Evolutionary conservation across 2,113 vertebrate genomes (phyloP), one percentile per base, ranked within the genome.

Genomic region (Anoura caudifer): DNA sequence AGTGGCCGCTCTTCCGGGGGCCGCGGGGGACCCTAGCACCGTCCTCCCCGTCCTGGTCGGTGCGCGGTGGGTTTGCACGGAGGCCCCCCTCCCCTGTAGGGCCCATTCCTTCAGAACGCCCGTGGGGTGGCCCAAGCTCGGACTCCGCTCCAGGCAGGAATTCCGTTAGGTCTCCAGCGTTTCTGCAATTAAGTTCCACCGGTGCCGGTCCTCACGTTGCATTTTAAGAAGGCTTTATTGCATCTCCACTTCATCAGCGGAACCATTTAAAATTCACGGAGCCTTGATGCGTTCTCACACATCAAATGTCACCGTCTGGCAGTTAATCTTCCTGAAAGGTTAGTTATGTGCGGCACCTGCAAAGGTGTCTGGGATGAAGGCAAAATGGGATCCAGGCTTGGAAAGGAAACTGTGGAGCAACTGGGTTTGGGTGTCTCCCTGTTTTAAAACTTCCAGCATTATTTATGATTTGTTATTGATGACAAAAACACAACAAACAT

Each of bases 301-400:
- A 96, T 97, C 97, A 97, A 98, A 98, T 98, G 96, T 96, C 97
- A 98, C 93, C 96, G 93, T 97, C 97, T 98, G 97, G 96, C 93
- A 94, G 97, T 96, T 97, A 97, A 97, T 98, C 96, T 96, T 86
- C 67, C 47, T 63, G 94, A 97, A 98, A 98, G 97, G 97, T 98
- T 97, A 97, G 93, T 61, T 96, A 41, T 95, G 86, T 72, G 59
- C 12, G 72, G 86, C 97, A 98, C 97, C 97, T 98, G 97, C 91
- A 86, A 81, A 97, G 95, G 95, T 96, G 93, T 96, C 90, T 97
- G 61, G 33, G 86, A 86, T 81, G 76, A 83, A 85, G 59, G 91
- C 50, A 82, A 88, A 90, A 97, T 97, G 91, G 90, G 95, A 82
- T 20, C 16, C 9, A n/a, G 22, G 72, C 38, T 75, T 75, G 50